Evolutionary conservation across 2,888 invertebrate genomes (phyloP).

Genomic region (Morpho helenor): DNA sequence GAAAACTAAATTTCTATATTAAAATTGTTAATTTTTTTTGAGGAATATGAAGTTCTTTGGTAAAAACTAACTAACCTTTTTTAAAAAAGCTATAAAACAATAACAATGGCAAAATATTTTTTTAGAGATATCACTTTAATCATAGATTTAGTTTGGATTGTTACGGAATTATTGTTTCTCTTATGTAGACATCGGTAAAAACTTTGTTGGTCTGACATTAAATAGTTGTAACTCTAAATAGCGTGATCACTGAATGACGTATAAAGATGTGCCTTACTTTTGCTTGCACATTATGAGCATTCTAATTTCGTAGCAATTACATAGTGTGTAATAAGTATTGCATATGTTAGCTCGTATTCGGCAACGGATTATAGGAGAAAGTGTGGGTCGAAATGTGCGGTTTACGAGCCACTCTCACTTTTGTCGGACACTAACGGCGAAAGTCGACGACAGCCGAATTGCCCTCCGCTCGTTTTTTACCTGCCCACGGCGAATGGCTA

Average conservation of each 20-base stretch:
- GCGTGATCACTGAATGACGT: too few species aligned
- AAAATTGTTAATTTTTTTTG: too few species aligned
- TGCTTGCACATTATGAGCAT: too few species aligned
- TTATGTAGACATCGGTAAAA: neutral
- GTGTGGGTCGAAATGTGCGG: constrained; percentile 23
- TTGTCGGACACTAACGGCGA: constrained; percentile 30
- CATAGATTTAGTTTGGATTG: too few species aligned
- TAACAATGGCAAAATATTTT: too few species aligned
- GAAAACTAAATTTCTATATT: too few species aligned
- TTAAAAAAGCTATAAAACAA: too few species aligned
- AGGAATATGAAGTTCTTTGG: too few species aligned
- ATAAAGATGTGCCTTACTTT: too few species aligned
- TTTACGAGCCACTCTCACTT: constrained; percentile 38
- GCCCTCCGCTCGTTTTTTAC: constrained; percentile 21
- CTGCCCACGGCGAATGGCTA: neutral
- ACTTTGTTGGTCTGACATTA: neutral
- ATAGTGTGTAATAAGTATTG: constrained; percentile 1
- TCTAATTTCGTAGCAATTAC: constrained; percentile 1
- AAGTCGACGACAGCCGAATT: constrained; percentile 28
- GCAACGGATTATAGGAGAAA: constrained; percentile 28
- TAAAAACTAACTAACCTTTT: too few species aligned
- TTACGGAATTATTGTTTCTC: too few species aligned
- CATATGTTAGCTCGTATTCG: constrained; percentile 15
- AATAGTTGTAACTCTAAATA: neutral
- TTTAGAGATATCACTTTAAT: too few species aligned